Percentiles rank a stretch among this genome's conserved stretches.
Evolutionary conservation across 2,797 vertebrate species (phyloP).

Genomic region (Phrynocephalus forsythii): DNA sequence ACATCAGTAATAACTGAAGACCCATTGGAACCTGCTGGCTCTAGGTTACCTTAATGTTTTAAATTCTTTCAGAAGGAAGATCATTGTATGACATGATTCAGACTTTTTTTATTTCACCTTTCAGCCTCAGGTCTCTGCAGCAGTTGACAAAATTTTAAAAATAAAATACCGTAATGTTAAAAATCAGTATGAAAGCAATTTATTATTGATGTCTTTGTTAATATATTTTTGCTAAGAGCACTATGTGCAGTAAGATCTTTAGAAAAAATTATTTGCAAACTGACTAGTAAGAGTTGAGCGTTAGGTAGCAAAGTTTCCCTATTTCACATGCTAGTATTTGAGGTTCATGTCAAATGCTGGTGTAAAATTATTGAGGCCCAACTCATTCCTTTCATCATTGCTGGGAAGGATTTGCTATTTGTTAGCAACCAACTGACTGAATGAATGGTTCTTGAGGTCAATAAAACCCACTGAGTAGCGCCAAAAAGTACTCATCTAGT

Average conservation of each 20-base stretch:
- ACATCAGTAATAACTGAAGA: background rate
- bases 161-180: background rate
- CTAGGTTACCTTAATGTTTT: too few species aligned
- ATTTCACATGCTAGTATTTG: background rate
- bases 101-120: too few species aligned
- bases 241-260: background rate
- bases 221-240: background rate
- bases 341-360: background rate
- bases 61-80: background rate
- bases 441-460: background rate
- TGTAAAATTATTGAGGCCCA: background rate
- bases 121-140: too few species aligned
- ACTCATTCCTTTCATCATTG: background rate
- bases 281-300: background rate
- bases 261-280: background rate
- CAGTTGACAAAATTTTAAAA: too few species aligned
- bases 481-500: background rate
- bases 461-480: background rate
- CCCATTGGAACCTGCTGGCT: too few species aligned
- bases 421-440: too few species aligned
- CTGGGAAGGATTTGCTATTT: background rate
- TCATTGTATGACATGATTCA: background rate
- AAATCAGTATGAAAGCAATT: background rate
- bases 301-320: background rate
- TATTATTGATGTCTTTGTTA: background rate